phyloP scores from a whole-genome alignment of 2,888 invertebrate genomes.

The Drosophila falleni region DNA sequence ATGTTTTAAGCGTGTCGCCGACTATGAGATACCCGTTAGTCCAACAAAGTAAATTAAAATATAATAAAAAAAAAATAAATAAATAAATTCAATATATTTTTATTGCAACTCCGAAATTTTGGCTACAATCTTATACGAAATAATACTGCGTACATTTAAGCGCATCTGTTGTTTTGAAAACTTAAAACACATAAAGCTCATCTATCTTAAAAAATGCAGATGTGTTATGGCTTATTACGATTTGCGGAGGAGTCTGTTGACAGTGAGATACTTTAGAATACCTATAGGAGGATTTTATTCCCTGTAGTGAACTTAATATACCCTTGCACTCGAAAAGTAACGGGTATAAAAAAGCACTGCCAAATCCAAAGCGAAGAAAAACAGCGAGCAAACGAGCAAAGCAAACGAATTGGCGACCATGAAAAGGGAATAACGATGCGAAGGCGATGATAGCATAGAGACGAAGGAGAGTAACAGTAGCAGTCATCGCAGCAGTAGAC shows the following conservation, averaged over 20 bases:
- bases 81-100: too few species aligned
- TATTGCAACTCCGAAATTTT: too few species aligned
- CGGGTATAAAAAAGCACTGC: conserved; percentile 27
- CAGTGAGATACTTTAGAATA: too few species aligned
- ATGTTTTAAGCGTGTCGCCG: background rate
- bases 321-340: background rate
- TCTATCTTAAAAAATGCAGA: too few species aligned
- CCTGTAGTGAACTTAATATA: background rate
- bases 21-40: background rate
- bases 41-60: background rate
- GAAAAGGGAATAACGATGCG: conserved; percentile 60
- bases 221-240: too few species aligned
- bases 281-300: too few species aligned
- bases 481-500: conserved; percentile 16
- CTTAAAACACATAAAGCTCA: too few species aligned
- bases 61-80: background rate
- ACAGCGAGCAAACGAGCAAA: conserved; percentile 48
- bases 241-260: too few species aligned
- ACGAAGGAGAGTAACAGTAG: conserved; percentile 21
- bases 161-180: too few species aligned
- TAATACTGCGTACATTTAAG: too few species aligned
- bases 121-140: too few species aligned
- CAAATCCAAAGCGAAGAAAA: conserved; percentile 50
- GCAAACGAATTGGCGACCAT: conserved; percentile 63
- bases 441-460: background rate